Base-by-base conservation (phyloP, 35 echinoderm and acorn worm genomes). In the Hemicentrotus pulcherrimus region DNA sequence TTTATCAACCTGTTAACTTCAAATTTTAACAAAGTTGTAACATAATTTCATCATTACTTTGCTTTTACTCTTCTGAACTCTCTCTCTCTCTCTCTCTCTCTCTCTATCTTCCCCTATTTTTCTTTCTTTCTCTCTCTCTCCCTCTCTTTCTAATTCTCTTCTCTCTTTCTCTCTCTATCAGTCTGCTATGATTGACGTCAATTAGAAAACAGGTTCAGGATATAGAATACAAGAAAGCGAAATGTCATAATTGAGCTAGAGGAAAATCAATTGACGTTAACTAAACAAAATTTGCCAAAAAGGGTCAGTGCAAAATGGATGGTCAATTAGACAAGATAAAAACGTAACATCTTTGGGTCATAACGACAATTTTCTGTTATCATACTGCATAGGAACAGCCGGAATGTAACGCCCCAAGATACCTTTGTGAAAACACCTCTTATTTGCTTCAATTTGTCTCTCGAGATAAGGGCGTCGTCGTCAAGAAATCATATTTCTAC, bases 221-320 rank as follows among this genome's bases (percentile, higher is more conserved):
- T 78, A 78, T 28, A 78, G 65, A 22, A 78, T n/a, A 78, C 22
- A 78, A 78, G 65, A 78, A 78, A 78, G 65, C 65, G 65, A 78
- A 78, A 78, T 78, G 65, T 28, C 65, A 78, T 47, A 90, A 90
- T 90, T 90, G 88, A 90, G 45, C 12, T 47, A 33, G 88, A 90
- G 88, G 46, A 22, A 90, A 90, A 90, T 90, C 88, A 90, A 90
- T 90, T 45, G 88, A 24, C 88, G 88, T 90, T 90, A 90, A 90
- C 32, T 16, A 90, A 90, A 90, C 46, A 90, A 90, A 90, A 90
- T 45, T 90, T 90, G 32, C 88, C 88, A 90, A 90, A 90, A 90
- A 90, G 88, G 88, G 88, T 90, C 88, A 90, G 88, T 22, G 65
- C 16, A 90, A 90, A 15, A 90, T 47, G 46, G 46, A 47, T 90